Percentiles rank a stretch among this genome's conserved stretches.
Conservation (phyloP, 2,113 vertebrate genomes). For the Tragulus kanchil region DNA sequence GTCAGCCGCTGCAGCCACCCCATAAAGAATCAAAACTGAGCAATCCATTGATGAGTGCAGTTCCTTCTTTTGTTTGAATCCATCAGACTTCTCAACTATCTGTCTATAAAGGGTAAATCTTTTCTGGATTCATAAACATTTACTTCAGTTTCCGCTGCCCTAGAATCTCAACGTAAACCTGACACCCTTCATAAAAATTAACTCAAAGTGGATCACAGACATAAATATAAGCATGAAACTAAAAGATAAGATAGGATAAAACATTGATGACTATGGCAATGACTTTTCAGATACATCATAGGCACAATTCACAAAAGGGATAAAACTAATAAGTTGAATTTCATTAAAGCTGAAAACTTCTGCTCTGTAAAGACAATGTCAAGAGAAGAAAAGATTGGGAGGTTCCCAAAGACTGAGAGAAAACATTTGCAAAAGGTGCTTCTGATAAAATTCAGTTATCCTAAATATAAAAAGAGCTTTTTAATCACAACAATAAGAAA, state of each 20-base stretch:
- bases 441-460: background rate
- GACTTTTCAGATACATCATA: background rate
- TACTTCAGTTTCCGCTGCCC: too few species aligned
- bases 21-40: too few species aligned
- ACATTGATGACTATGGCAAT: background rate
- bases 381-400: background rate
- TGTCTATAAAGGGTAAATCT: too few species aligned
- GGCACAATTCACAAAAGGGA: background rate
- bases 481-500: background rate
- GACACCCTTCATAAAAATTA: background rate
- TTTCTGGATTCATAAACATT: too few species aligned
- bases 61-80: too few species aligned
- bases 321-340: background rate
- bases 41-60: too few species aligned
- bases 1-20: background rate
- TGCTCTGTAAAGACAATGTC: background rate
- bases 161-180: background rate
- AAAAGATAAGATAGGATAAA: background rate
- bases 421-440: background rate
- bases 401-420: background rate
- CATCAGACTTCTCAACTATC: too few species aligned
- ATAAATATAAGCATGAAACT: background rate
- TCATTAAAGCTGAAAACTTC: background rate
- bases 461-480: background rate
- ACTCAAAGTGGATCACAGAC: background rate